A percentile compares a stretch with the other conserved stretches of the same genome.
These are phyloP conservation scores for Drosophila conformis DNA, from an alignment of 2,888 invertebrate species.

Conservation along the genomic window DNA sequence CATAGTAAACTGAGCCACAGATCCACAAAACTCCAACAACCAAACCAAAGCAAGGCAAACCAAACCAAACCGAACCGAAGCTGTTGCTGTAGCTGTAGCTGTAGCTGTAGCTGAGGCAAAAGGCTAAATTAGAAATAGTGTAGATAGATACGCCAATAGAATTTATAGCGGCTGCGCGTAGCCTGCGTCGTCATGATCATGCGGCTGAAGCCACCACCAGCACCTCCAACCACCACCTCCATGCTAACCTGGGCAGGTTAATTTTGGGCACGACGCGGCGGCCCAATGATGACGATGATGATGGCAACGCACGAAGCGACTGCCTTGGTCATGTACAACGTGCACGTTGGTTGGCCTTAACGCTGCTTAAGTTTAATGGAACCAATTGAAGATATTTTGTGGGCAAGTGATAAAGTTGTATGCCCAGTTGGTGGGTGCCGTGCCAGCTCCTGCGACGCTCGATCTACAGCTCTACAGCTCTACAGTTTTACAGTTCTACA, in stretches of 20 bases:
- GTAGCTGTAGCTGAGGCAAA: constrained; percentile 30
- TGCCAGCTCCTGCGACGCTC: constrained; percentile 13
- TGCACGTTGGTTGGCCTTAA: constrained; percentile 36
- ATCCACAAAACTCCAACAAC: constrained; percentile 20
- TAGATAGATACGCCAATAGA: constrained; percentile 80
- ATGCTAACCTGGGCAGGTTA: constrained; percentile 67
- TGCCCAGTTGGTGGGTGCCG: constrained; percentile 66
- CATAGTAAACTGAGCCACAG: constrained; percentile 58
- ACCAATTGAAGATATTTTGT: constrained; percentile 83
- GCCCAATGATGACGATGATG: constrained; percentile 71
- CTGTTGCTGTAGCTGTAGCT: constrained; percentile 7
- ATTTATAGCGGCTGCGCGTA: constrained; percentile 73
- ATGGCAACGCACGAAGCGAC: constrained; percentile 75
- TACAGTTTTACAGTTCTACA: neutral
- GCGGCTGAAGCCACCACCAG: constrained; percentile 30
- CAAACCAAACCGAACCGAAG: neutral
- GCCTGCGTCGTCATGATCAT: constrained; percentile 70
- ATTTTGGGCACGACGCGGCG: constrained; percentile 72
- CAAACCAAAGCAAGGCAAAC: constrained; percentile 9
- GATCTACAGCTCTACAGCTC: neutral
- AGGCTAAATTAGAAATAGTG: constrained; percentile 80
- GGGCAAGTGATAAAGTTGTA: constrained; percentile 82
- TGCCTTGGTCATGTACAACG: constrained; percentile 57
- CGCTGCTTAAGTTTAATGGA: constrained; percentile 80
- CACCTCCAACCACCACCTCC: neutral